Conservation (phyloP, 2,113 vertebrate genomes). For the Peromyscus polionotus region DNA sequence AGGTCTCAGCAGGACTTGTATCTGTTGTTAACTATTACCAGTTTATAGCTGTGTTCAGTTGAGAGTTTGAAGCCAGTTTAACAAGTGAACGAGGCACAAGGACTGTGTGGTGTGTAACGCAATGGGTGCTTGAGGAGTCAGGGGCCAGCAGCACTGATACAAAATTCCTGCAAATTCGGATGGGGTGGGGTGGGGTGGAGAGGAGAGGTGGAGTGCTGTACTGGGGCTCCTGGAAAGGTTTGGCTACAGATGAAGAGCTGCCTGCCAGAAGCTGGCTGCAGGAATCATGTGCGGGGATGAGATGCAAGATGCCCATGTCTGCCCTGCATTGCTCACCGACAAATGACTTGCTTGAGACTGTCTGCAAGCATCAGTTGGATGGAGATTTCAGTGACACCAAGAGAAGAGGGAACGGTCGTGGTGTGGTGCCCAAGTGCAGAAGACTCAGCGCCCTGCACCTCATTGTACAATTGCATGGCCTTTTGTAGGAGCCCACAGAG, state of each 20-base stretch:
- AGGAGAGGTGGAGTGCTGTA: too few relatives aligned
- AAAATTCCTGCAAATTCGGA: neutral
- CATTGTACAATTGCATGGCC: neutral
- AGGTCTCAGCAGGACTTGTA: neutral
- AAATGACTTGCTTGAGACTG: neutral
- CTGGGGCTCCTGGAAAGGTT: neutral
- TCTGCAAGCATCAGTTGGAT: neutral
- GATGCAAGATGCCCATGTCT: neutral
- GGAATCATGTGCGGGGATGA: too few relatives aligned
- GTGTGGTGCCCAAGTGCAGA: neutral
- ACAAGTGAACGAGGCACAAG: neutral
- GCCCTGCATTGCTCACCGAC: neutral
- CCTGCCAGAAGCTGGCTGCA: neutral
- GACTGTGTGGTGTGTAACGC: neutral
- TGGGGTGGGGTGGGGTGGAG: neutral
- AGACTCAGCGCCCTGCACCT: neutral
- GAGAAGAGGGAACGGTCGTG: neutral
- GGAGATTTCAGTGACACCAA: neutral
- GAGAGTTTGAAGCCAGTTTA: constrained; percentile 19
- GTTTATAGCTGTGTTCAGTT: neutral
- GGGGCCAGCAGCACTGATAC: too few relatives aligned
- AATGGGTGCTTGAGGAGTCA: neutral
- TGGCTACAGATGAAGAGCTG: neutral
- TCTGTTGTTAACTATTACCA: neutral
- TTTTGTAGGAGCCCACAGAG: too few relatives aligned